Percentiles rank a stretch among this genome's conserved stretches.
phyloP scores from a whole-genome alignment of 2,888 invertebrate species.

The Melinaea marsaeus region DNA sequence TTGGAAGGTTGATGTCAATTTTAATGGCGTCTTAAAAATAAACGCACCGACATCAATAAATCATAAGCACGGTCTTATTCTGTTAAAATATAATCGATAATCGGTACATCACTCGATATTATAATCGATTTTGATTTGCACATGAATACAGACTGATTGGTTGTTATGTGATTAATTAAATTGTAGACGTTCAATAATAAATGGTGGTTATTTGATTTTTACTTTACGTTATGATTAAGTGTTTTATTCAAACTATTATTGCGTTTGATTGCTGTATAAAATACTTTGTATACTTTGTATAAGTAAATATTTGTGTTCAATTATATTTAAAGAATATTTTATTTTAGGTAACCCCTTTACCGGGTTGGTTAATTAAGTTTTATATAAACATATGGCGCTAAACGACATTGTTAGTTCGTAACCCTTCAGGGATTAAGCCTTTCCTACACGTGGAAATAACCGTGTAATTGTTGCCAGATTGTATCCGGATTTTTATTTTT shows the following conservation, averaged over 20 bases:
- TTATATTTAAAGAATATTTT: conserved; percentile 38
- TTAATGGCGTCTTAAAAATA: conserved; percentile 31
- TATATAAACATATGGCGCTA: conserved; percentile 44
- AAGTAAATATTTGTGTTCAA: conserved; percentile 5
- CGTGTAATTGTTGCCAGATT: conserved; percentile 25
- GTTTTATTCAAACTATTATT: conserved; percentile 17
- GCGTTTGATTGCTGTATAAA: conserved; percentile 3
- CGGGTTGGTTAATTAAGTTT: conserved; percentile 74
- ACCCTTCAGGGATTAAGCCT: conserved; percentile 22
- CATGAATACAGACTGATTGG: conserved; percentile 48
- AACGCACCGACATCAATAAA: conserved; percentile 33
- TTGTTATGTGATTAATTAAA: conserved; percentile 38
- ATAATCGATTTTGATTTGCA: conserved; percentile 36
- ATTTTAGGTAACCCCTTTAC: conserved; percentile 76
- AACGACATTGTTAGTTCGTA: conserved; percentile 30
- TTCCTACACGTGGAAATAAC: conserved; percentile 16
- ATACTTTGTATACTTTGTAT: background rate
- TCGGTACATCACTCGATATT: conserved; percentile 28
- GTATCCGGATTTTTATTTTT: conserved; percentile 12
- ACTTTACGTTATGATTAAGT: conserved; percentile 21
- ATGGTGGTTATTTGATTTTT: conserved; percentile 35
- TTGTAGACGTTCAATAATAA: conserved; percentile 38
- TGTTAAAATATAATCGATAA: conserved; percentile 39
- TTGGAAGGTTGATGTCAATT: background rate
- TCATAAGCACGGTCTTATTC: conserved; percentile 35